Conservation (phyloP, 2,797 vertebrate genomes). For the Thamnophis elegans region DNA sequence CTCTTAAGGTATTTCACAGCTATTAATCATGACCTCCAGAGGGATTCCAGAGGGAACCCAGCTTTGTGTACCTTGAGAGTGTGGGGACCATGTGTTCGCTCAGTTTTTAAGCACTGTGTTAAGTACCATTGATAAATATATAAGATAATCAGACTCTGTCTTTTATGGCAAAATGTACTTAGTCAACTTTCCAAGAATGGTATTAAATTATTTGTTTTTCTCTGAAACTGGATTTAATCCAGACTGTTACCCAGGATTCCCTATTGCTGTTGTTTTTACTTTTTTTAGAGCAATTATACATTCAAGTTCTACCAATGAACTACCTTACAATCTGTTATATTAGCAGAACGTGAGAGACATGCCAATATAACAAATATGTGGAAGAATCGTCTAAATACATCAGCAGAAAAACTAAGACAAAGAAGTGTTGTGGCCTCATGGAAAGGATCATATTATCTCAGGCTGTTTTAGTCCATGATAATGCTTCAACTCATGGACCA, state of each 20-base stretch:
- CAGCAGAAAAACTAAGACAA: neutral
- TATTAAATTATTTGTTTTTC: neutral
- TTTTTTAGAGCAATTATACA: neutral
- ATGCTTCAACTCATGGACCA: neutral
- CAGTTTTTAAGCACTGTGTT: neutral
- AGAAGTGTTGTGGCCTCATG: neutral
- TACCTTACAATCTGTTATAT: neutral
- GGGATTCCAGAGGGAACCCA: neutral
- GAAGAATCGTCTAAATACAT: neutral
- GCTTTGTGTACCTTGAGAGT: neutral
- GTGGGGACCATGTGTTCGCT: neutral
- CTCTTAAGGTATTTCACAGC: neutral
- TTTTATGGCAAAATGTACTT: neutral
- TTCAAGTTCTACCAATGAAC: neutral
- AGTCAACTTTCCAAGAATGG: neutral
- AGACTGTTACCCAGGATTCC: neutral
- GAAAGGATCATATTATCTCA: neutral
- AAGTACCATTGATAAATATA: neutral
- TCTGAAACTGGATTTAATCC: neutral
- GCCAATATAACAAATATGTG: neutral
- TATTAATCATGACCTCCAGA: neutral
- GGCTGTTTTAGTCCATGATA: neutral
- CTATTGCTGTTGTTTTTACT: neutral
- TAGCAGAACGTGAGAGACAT: neutral
- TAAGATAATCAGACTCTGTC: neutral